phyloP scores from a whole-genome alignment of 1,140 invertebrate species.

The Pemphigus obesinymphae region DNA sequence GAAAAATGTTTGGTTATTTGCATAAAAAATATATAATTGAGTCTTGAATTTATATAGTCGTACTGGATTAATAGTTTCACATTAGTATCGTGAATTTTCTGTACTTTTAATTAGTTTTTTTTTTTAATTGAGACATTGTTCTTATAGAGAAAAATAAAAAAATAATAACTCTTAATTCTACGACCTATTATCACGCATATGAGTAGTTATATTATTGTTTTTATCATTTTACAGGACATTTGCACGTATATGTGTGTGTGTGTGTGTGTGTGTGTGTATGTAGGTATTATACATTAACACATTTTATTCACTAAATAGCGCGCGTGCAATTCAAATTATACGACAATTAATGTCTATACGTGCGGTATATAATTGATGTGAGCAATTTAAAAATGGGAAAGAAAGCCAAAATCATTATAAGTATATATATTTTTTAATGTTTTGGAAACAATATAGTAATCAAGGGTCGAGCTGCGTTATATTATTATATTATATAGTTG shows the following conservation, averaged over 20 bases:
- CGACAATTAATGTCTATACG: background rate
- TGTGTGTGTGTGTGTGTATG: no score
- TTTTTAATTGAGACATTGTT: background rate
- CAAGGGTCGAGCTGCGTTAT: background rate
- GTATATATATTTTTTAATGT: background rate
- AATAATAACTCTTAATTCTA: background rate
- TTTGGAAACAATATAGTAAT: background rate
- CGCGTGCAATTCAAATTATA: background rate
- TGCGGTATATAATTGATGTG: background rate
- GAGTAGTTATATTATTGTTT: background rate
- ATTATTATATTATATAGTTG: background rate
- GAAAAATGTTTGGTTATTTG: background rate
- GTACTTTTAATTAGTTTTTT: background rate
- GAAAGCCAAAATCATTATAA: background rate
- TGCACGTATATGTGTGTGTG: background rate
- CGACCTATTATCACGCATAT: background rate
- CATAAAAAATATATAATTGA: background rate
- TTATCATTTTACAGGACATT: background rate
- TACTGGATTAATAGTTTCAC: background rate
- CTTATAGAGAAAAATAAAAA: background rate
- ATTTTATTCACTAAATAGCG: background rate
- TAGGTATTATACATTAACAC: background rate
- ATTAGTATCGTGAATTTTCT: no score
- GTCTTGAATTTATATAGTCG: background rate
- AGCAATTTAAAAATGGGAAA: background rate